Conservation (phyloP, 2,888 invertebrate species). For the Nemotelus pantherinus region DNA sequence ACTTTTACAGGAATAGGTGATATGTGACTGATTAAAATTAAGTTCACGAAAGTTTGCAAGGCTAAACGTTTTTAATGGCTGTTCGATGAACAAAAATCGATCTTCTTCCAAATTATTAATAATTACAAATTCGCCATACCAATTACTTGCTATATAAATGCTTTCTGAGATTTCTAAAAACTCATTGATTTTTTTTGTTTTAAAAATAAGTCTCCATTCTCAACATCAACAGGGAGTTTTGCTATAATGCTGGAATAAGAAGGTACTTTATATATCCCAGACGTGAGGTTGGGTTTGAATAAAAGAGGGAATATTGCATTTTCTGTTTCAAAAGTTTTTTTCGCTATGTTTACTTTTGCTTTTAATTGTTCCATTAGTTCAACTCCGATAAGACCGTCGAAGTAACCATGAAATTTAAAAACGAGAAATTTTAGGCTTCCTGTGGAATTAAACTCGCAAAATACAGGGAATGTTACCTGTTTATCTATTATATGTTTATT, state of each 20-base stretch:
- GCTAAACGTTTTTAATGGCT: background rate
- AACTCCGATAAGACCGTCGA: background rate
- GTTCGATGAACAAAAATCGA: slow-evolving; percentile 21
- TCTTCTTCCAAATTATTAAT: slow-evolving; percentile 4
- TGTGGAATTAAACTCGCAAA: background rate
- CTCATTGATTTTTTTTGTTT: background rate
- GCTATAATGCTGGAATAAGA: background rate
- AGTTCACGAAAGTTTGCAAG: background rate
- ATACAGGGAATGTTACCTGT: background rate
- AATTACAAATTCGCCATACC: slow-evolving; percentile 2
- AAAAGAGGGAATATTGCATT: slow-evolving; percentile 15
- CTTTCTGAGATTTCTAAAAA: background rate
- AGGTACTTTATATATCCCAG: background rate
- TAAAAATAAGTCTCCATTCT: slow-evolving; percentile 1
- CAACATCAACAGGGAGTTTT: slow-evolving; percentile 10
- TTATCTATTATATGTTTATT: slow-evolving; percentile 1
- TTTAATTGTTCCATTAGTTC: background rate
- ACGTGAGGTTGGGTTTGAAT: slow-evolving; percentile 29
- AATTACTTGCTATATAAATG: background rate
- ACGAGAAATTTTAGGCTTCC: background rate
- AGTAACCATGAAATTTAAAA: background rate
- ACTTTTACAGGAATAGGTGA: too few relatives aligned
- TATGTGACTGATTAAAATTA: too few relatives aligned
- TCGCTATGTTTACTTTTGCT: background rate
- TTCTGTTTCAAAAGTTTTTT: background rate